Conservation (phyloP, 2,113 vertebrate genomes). For the Coptodon bakossiorum region DNA sequence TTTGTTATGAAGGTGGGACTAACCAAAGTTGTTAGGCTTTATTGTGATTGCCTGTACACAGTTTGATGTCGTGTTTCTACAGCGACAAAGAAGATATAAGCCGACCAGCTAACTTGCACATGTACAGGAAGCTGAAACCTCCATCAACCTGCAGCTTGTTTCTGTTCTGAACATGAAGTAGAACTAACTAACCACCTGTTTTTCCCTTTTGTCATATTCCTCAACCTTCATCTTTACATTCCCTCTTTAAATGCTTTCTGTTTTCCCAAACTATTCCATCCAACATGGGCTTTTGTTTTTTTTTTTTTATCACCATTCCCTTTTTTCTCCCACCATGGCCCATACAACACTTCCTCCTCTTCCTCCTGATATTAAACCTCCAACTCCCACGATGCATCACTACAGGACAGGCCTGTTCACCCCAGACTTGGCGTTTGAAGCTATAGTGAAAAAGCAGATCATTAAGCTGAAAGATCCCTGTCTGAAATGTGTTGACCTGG, state of each 20-base stretch:
- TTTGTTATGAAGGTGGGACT: background rate
- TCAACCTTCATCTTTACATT: background rate
- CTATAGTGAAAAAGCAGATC: slow-evolving; percentile 98
- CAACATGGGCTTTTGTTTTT: background rate
- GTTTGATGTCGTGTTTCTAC: background rate
- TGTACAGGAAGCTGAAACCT: background rate
- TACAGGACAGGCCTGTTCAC: slow-evolving; percentile 95
- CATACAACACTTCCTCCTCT: slow-evolving; percentile 1
- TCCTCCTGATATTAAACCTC: slow-evolving; percentile 25
- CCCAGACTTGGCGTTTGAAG: slow-evolving; percentile 95
- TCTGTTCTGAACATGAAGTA: slow-evolving; percentile 1
- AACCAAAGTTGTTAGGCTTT: background rate
- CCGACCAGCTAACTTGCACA: background rate
- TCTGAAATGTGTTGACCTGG: slow-evolving; percentile 94
- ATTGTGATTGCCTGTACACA: background rate
- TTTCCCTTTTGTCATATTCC: slow-evolving; percentile 5
- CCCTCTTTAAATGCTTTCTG: background rate
- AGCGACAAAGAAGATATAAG: background rate
- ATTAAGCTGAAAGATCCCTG: slow-evolving; percentile 97
- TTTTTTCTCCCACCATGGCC: background rate
- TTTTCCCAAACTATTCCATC: background rate
- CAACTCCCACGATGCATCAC: slow-evolving; percentile 45
- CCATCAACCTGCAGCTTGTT: slow-evolving; percentile 52
- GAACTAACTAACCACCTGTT: slow-evolving; percentile 34
- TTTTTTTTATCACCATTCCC: background rate